phyloP scores from a whole-genome alignment of 2,113 vertebrate species.

The Oryzias melastigma region DNA sequence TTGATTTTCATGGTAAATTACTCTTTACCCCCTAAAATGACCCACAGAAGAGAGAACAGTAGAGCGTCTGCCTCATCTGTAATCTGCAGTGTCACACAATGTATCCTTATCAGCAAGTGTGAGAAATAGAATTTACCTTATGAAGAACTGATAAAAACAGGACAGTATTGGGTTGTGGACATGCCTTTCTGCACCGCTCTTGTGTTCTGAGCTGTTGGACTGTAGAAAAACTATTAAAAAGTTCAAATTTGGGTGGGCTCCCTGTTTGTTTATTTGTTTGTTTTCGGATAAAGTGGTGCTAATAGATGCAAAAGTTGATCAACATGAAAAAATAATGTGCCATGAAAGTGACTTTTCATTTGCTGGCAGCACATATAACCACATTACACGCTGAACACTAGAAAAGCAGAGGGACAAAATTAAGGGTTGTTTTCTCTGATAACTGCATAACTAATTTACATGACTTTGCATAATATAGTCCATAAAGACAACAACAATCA shows the following conservation, averaged over 20 bases:
- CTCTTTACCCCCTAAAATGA: slow-evolving; percentile 69
- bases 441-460: slow-evolving; percentile 69
- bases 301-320: slow-evolving; percentile 66
- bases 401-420: slow-evolving; percentile 73
- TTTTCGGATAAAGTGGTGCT: slow-evolving; percentile 49
- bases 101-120: slow-evolving; percentile 30
- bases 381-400: slow-evolving; percentile 69
- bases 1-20: slow-evolving; percentile 74
- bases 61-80: slow-evolving; percentile 43
- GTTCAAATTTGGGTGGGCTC: slow-evolving; percentile 21
- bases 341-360: slow-evolving; percentile 79
- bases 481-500: slow-evolving; percentile 66
- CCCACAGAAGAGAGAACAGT: slow-evolving; percentile 51
- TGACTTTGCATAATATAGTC: slow-evolving; percentile 73
- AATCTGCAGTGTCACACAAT: slow-evolving; percentile 29
- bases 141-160: slow-evolving; percentile 25
- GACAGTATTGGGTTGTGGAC: slow-evolving; percentile 10
- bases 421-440: slow-evolving; percentile 74
- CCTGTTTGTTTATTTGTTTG: slow-evolving; percentile 62
- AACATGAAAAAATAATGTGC: slow-evolving; percentile 66
- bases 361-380: slow-evolving; percentile 66
- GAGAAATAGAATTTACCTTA: too few species aligned
- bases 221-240: slow-evolving; percentile 7
- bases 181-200: slow-evolving; percentile 8
- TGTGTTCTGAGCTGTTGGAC: not conserved